Evolutionary conservation across 2,113 vertebrate genomes (phyloP), one percentile per base, ranked within the genome.

Genomic region (Perognathus longimembris): DNA sequence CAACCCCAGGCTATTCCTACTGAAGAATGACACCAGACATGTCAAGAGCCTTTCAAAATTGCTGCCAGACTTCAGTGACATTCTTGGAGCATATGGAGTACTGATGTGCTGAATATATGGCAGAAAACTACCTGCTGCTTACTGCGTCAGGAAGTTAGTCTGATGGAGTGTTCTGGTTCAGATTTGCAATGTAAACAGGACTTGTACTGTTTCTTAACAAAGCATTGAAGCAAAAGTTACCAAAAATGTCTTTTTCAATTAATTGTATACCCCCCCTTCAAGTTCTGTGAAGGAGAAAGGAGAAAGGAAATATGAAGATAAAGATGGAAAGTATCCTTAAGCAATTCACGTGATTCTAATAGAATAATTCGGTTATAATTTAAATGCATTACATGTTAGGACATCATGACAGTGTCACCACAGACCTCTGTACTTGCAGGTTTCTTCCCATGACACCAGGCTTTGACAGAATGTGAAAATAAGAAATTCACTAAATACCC

Each of bases 1-100:
- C 94, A 90, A 90, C 94, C 96, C 63, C 94, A 95, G 96, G 97
- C 95, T 93, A 73, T 97, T 96, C 84, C 86, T 96, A 78, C 12
- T 34, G 42, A 20, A 74, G 92, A 96, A 93, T 95, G 88, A 61
- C 67, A 97, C 95, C 94, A 90, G 95, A 83, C 95, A 89, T 96
- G 93, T 96, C 95, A 96, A 83, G 87, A 95, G 75, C 40, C 92
- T 95, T 69, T 92, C 91, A 79, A 97, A 97, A 95, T 95, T 4
- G 94, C 30, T 93, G 79, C 95, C 93, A 96, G 74, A 92, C 91
- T 82, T 81, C 75, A 84, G 82, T 40, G 90, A 50, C n/a, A 96
- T 96, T 95, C 94, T 96, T 83, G 1, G 15, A 73, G 32, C 92
- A 96, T 63, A 90, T 79, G 90, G 82, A 88, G 67, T 61, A 89